A percentile compares a stretch with the other conserved stretches of the same genome.
These are phyloP conservation scores for Prietella phreatophila DNA, from an alignment of 2,113 vertebrate species.

Conservation along the genomic window DNA sequence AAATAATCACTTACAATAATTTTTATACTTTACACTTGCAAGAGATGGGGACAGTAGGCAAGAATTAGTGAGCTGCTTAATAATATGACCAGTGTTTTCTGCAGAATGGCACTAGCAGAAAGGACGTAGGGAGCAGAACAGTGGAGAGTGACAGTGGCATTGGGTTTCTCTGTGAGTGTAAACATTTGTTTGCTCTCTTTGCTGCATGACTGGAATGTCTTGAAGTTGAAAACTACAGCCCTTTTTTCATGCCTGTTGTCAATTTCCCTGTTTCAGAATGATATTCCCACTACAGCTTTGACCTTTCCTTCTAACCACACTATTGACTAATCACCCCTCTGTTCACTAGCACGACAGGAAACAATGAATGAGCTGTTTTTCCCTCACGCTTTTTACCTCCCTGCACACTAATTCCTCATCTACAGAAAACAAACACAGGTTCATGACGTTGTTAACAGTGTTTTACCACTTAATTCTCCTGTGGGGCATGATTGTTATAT, in stretches of 20 bases:
- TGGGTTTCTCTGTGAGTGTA: conserved; percentile 56
- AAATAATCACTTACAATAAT: neutral
- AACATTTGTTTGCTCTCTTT: conserved; percentile 40
- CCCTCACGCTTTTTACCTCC: conserved; percentile 40
- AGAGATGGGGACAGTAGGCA: conserved; percentile 63
- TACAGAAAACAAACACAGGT: conserved; percentile 47
- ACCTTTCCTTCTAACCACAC: conserved; percentile 46
- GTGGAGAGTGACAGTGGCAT: conserved; percentile 49
- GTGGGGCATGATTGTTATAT: conserved; percentile 35
- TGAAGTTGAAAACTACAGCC: conserved; percentile 43
- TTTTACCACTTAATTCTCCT: conserved; percentile 30
- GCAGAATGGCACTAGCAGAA: conserved; percentile 67
- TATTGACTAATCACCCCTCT: conserved; percentile 45
- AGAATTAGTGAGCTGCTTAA: conserved; percentile 59
- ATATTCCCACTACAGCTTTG: conserved; percentile 36
- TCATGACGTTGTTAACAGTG: conserved; percentile 35
- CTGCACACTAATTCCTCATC: conserved; percentile 42
- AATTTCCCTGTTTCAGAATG: conserved; percentile 35
- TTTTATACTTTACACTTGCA: conserved; percentile 56
- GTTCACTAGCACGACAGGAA: conserved; percentile 48
- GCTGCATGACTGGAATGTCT: conserved; percentile 41
- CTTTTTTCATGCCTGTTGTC: conserved; percentile 44
- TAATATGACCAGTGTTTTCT: conserved; percentile 71
- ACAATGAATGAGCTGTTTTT: conserved; percentile 52
- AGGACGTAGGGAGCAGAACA: conserved; percentile 54